Percentiles rank a stretch among this genome's conserved stretches.
Evolutionary conservation across 2,888 invertebrate species (phyloP).

Genomic region (Tetramorium bicarinatum): DNA sequence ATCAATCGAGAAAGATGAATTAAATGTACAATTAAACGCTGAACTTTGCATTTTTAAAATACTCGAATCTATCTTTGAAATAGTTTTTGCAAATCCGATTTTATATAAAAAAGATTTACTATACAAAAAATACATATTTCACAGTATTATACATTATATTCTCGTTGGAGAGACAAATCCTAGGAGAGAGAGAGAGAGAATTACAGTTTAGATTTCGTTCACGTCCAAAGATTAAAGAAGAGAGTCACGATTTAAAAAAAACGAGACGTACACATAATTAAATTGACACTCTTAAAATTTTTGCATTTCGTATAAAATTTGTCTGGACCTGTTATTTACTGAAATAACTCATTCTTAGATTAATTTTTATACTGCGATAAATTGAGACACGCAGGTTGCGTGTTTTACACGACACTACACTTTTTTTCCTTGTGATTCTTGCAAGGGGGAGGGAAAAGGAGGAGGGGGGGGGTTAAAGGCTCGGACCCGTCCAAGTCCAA

Average conservation of each 20-base stretch:
- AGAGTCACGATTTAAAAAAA: slow-evolving; percentile 1
- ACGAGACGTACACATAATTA: neutral
- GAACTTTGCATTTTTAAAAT: neutral
- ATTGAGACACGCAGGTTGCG: neutral
- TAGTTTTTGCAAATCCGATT: slow-evolving; percentile 2
- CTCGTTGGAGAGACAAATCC: neutral
- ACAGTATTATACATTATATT: neutral
- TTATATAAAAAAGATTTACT: neutral
- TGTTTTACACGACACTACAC: neutral
- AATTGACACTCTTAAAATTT: neutral
- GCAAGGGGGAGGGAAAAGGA: neutral
- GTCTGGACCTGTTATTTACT: neutral
- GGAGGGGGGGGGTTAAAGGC: slow-evolving; percentile 25
- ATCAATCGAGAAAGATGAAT: slow-evolving; percentile 1
- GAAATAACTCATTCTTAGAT: slow-evolving; percentile 14
- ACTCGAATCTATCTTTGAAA: neutral
- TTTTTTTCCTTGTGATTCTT: slow-evolving; percentile 28
- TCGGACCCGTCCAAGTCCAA: slow-evolving; percentile 52
- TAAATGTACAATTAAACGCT: neutral
- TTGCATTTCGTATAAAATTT: neutral
- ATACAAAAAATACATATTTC: neutral
- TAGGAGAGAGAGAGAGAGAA: neutral
- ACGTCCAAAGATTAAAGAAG: neutral
- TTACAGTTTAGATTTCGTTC: neutral
- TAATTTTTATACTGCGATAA: slow-evolving; percentile 8